Base-by-base conservation (phyloP, 1,140 invertebrate species). In the Drosophila sulfurigaster region DNA sequence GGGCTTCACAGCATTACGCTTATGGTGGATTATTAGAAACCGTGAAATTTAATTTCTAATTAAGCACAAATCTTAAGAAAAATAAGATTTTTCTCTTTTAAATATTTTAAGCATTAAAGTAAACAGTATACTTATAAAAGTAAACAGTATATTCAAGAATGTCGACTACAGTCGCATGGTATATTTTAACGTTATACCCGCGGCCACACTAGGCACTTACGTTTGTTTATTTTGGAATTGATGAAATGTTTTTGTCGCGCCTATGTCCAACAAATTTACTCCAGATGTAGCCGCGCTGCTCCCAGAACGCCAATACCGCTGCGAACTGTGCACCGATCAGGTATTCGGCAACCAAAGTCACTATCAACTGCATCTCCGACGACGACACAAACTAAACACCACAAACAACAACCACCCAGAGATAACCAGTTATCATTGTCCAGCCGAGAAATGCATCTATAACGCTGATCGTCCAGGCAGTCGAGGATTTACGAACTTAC, bases 401-500 rank as follows among this genome's bases (percentile, higher is more conserved):
- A 35, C 48, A 0, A 65, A 10, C 20, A 56, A 49, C 20, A 56
- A 49, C 7, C 35, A 54, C 5, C 6, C 20, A 2, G n/a, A 16
- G 4, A 60, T 41, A 1, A n/a, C 45, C 3, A 63, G 48, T 0
- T 88, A 78, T 15, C 71, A 88, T 32, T 88, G 85, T 48, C 85
- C 85, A 1, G 68, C 76, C n/a, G 62, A 51, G 1, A 62, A 64
- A 7, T 88, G 85, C 41, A 48, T 60, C 6, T 88, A 88, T 48
- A 68, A 88, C 81, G 71, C 43, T 10, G 51, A 68, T 6, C 13
- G 38, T 1, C 16, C 48, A 16, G 60, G 15, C 0, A 35, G 48
- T 5, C 76, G 85, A 0, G 74, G 78, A 8, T 93, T 93, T 63
- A 74, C 81, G 62, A 82, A 73, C 28, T 60, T 93, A 0, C 93